Conservation (phyloP, 2,113 vertebrate genomes). For the Oceanites oceanicus region DNA sequence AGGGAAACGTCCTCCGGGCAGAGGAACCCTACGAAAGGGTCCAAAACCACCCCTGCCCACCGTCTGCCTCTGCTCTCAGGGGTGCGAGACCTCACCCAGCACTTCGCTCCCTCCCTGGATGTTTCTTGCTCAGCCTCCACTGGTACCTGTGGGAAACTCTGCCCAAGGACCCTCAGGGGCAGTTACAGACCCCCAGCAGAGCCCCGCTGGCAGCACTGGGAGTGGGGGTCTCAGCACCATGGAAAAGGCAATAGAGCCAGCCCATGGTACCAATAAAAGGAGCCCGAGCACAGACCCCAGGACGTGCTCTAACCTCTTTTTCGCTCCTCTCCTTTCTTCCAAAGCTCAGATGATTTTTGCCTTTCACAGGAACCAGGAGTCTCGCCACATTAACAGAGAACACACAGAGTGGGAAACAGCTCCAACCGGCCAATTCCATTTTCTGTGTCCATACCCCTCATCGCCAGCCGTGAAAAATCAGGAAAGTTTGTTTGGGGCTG, state of each 20-base stretch:
- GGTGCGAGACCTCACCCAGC: neutral
- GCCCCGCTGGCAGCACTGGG: neutral
- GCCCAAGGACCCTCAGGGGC: neutral
- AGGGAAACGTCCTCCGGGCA: neutral
- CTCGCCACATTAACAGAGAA: neutral
- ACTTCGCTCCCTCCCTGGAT: accelerated
- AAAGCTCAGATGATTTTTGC: neutral
- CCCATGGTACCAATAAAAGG: neutral
- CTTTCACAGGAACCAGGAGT: neutral
- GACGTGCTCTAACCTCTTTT: neutral
- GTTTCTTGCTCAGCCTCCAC: neutral
- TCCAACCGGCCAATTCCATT: accelerated
- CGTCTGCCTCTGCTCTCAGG: neutral
- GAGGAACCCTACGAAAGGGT: neutral
- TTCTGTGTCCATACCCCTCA: neutral
- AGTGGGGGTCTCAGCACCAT: neutral
- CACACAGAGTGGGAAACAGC: neutral
- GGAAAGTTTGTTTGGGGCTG: neutral
- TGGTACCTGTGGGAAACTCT: accelerated
- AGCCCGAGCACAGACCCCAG: neutral
- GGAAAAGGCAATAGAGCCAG: neutral
- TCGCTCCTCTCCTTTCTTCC: neutral
- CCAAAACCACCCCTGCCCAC: neutral
- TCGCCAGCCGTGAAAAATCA: neutral
- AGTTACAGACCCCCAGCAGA: neutral